These are phyloP conservation scores for Episyrphus balteatus DNA, from an alignment of 1,140 invertebrate species.

Conservation along the genomic window DNA sequence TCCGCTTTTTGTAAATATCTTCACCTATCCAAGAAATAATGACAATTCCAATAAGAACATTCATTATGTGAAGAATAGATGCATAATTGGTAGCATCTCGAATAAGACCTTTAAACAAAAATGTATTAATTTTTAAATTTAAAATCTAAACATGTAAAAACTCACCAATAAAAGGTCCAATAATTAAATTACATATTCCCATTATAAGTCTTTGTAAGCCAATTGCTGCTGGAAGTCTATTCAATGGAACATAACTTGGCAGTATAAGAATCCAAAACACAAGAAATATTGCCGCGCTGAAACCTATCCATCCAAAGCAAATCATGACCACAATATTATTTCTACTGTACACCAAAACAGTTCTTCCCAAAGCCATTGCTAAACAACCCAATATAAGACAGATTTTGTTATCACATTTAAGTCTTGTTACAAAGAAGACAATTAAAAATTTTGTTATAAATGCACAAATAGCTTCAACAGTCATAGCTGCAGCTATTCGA, in stretches of 20 bases:
- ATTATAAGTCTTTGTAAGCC: conserved; percentile 53
- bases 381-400: too few relatives aligned
- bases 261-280: conserved; percentile 58
- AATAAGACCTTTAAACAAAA: conserved; percentile 13
- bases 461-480: conserved; percentile 10
- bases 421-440: too few relatives aligned
- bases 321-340: too few relatives aligned
- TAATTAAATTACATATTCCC: conserved; percentile 45
- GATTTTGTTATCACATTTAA: too few relatives aligned
- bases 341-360: too few relatives aligned
- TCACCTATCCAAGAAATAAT: conserved; percentile 24
- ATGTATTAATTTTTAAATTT: too few relatives aligned
- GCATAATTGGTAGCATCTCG: conserved; percentile 19
- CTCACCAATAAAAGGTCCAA: conserved; percentile 52
- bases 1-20: too few relatives aligned
- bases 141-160: background rate
- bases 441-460: too few relatives aligned
- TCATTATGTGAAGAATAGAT: conserved; percentile 24
- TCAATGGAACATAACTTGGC: conserved; percentile 51
- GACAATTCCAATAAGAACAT: conserved; percentile 16
- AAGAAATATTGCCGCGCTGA: conserved; percentile 55
- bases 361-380: too few relatives aligned
- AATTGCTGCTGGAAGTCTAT: conserved; percentile 48
- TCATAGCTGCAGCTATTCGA: conserved; percentile 49
- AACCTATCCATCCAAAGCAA: conserved; percentile 39